Base-by-base conservation (phyloP, 35 echinoderm and acorn worm species). In the Eucidaris tribuloides region DNA sequence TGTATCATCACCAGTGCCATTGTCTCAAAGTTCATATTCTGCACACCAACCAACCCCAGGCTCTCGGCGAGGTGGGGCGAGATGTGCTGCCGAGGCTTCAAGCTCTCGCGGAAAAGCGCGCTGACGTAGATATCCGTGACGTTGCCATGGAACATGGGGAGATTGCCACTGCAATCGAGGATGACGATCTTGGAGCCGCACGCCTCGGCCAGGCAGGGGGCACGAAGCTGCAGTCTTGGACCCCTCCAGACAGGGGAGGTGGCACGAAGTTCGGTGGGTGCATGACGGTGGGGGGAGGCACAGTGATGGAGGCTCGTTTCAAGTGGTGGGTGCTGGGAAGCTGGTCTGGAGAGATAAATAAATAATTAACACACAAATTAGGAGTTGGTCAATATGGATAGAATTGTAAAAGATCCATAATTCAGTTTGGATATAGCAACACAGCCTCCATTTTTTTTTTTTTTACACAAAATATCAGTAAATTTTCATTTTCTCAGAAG, bases 1-100 rank as follows among this genome's bases (percentile, higher is more conserved):
- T 97, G 90, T 11, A 97, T 89, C 59, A 91, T 91, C 14, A 92
- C 79, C 0, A 97, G 89, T 11, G 83, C 85, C 85, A 92, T 97
- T 6, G 94, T 90, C 76, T 92, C 89, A 76, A 97, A 84, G 77
- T 91, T 97, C 38, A 97, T 83, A 32, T 42, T 79, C 63, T 86
- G 84, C 34, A 95, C 66, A 7, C 89, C 89, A 3, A 92, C 41
- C 9, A 97, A 45, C n/a, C 84, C 78, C 27, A 87, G 52, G 22
- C 83, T 86, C 46, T 89, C 89, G 0, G 82, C 85, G 4, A 92
- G 42, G 49, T 83, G 65, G 0, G 81, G 80, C 19, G 82, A 76
- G 25, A 97, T 74, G 52, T 86, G 93, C 52, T 92, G 94, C 11
- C 81, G 45, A 0, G 89, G 86, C 46, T 85, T 92, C 46, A 97